These are phyloP conservation scores for Microplitis mediator DNA, from an alignment of 1,140 invertebrate genomes.

Conservation along the genomic window DNA sequence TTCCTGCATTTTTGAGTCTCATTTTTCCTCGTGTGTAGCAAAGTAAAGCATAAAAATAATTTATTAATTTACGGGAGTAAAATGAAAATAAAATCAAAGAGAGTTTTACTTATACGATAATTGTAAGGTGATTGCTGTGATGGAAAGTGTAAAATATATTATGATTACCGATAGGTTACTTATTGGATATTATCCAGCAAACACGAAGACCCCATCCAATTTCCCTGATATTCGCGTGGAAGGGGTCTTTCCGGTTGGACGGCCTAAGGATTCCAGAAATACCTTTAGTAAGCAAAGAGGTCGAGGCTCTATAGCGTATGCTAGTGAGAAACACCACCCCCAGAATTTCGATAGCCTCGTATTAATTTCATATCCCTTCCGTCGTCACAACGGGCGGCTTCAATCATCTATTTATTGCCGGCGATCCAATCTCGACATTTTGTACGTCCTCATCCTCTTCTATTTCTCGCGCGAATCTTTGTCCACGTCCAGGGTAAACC, in stretches of 20 bases:
- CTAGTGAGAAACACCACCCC: slow-evolving; percentile 24
- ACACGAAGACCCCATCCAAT: slow-evolving; percentile 49
- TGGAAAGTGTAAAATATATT: not conserved
- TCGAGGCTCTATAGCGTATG: slow-evolving; percentile 29
- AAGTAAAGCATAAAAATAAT: too few species aligned
- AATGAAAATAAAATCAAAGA: too few species aligned
- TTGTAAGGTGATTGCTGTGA: not conserved
- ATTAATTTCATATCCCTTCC: slow-evolving; percentile 59
- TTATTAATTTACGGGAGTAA: too few species aligned
- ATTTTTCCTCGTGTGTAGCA: too few species aligned
- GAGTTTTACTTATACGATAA: not conserved
- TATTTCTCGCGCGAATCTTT: not conserved
- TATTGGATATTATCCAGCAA: slow-evolving; percentile 34
- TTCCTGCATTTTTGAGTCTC: too few species aligned
- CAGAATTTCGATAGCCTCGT: slow-evolving; percentile 40
- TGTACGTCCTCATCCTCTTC: not conserved
- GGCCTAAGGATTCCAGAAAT: slow-evolving; percentile 58
- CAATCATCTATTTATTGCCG: slow-evolving; percentile 57
- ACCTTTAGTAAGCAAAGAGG: slow-evolving; percentile 43
- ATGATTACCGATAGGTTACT: slow-evolving; percentile 11
- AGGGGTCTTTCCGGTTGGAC: slow-evolving; percentile 55
- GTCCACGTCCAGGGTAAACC: not conserved
- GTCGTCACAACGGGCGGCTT: slow-evolving; percentile 36
- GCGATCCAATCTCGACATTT: slow-evolving; percentile 25
- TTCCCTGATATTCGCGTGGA: slow-evolving; percentile 60